A percentile compares a stretch with the other conserved stretches of the same genome.
phyloP scores from a whole-genome alignment of 1,140 invertebrate species.

The Pemphigus obesinymphae region DNA sequence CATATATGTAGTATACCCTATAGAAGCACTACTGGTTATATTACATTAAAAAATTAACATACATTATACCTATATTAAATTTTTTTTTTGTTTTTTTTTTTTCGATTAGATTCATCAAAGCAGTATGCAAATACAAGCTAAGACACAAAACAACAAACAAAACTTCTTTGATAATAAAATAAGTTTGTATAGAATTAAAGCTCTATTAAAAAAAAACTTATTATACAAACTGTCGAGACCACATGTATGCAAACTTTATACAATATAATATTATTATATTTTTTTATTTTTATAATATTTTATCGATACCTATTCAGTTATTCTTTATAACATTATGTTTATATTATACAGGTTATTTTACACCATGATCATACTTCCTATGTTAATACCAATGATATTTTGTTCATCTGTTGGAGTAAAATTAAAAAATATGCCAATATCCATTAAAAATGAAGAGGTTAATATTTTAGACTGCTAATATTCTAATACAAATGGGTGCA shows the following conservation, averaged over 20 bases:
- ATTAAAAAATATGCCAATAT: not conserved
- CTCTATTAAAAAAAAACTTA: not conserved
- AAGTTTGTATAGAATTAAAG: not conserved
- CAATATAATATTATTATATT: too few species aligned
- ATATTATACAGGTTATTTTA: not conserved
- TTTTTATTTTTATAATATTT: too few species aligned
- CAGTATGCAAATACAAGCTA: too few species aligned
- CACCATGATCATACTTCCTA: not conserved
- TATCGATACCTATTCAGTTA: too few species aligned
- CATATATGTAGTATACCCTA: too few species aligned
- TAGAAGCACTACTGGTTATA: too few species aligned
- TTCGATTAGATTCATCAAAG: too few species aligned
- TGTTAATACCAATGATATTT: not conserved
- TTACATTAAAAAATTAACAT: too few species aligned
- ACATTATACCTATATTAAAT: too few species aligned
- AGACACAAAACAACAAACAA: too few species aligned
- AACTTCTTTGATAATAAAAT: not conserved
- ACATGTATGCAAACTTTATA: conserved; percentile 6
- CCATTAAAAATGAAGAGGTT: conserved; percentile 6
- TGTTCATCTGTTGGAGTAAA: not conserved
- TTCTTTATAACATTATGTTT: too few species aligned
- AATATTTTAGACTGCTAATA: not conserved
- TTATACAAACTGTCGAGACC: not conserved
- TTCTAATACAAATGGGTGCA: not conserved
- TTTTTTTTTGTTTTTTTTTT: too few species aligned